Evolutionary conservation across 2,113 vertebrate genomes (phyloP), one percentile per base, ranked within the genome.

Genomic region (Vidua macroura): DNA sequence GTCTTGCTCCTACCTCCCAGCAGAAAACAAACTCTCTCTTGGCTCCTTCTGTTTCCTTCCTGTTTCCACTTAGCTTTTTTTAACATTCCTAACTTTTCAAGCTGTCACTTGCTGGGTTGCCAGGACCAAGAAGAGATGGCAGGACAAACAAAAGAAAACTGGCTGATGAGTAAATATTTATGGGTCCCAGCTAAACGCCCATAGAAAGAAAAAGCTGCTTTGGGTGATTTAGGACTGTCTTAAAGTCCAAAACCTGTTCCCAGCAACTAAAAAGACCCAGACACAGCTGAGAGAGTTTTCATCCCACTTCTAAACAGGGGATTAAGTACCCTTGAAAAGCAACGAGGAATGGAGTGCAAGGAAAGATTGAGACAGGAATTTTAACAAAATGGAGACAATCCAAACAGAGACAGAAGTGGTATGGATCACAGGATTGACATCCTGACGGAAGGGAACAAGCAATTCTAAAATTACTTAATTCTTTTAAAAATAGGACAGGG

Each of bases 71-170:
- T 43, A 49, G 37, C 15, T 15, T n/a, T 92, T 93, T 84, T 15
- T 62, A 89, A 79, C 62, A 85, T 90, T 83, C 35, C 75, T 62
- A 62, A 11, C 39, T 96, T 94, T 79, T 82, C 69, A 76, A 93
- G 74, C 12, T 82, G 74, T 76, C 51, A 35, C 43, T 85, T 82
- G n/a, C 43, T 67, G 22, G 33, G 37, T 51, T 85, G 59, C 67
- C 84, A 89, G 63, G 46, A 83, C 59, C n/a, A 58, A 73, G 67
- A 69, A 80, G 51, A 84, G 46, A 53, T 16, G 69, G 30, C 5
- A 11, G 30, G 24, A 53, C 67, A 93, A 85, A 94, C 43, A 51
- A 69, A 59, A 95, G 75, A 92, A 85, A 73, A 15, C 13, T 37
- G 13, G 20, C 13, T 77, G 93, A 76, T 39, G n/a, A 79, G 15